Conservation (phyloP, 2,797 vertebrate genomes). For the Xenops minutus region DNA sequence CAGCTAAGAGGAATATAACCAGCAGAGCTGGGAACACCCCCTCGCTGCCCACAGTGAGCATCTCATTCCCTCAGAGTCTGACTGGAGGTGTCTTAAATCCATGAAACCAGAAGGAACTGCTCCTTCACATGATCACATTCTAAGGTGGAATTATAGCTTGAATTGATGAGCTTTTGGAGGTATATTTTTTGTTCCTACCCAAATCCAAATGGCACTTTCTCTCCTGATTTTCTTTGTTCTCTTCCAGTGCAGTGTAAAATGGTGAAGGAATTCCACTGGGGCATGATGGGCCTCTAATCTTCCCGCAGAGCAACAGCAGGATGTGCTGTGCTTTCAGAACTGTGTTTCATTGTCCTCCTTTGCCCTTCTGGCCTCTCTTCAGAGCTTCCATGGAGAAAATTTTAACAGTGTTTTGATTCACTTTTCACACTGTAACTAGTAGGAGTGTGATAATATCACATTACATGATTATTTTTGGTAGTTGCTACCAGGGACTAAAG, state of each 20-base stretch:
- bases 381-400: background rate
- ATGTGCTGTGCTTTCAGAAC: slow-evolving; percentile 5
- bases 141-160: background rate
- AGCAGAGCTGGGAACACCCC: slow-evolving; percentile 16
- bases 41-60: slow-evolving; percentile 20
- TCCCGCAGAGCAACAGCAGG: background rate
- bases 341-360: background rate
- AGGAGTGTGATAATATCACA: background rate
- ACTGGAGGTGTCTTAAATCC: background rate
- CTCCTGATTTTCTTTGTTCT: background rate
- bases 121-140: background rate
- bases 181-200: background rate
- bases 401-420: background rate
- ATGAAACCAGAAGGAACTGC: background rate
- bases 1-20: background rate
- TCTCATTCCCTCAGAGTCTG: background rate
- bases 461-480: background rate
- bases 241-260: background rate
- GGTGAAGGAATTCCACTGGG: background rate
- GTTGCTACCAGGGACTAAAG: background rate
- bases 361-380: background rate
- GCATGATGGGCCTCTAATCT: background rate
- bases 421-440: background rate
- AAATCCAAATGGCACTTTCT: background rate
- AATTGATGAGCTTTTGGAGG: background rate